A percentile compares a stretch with the other conserved stretches of the same genome.
These are phyloP conservation scores for Temnothorax ravouxi DNA, from an alignment of 2,888 invertebrate genomes.

Conservation along the genomic window DNA sequence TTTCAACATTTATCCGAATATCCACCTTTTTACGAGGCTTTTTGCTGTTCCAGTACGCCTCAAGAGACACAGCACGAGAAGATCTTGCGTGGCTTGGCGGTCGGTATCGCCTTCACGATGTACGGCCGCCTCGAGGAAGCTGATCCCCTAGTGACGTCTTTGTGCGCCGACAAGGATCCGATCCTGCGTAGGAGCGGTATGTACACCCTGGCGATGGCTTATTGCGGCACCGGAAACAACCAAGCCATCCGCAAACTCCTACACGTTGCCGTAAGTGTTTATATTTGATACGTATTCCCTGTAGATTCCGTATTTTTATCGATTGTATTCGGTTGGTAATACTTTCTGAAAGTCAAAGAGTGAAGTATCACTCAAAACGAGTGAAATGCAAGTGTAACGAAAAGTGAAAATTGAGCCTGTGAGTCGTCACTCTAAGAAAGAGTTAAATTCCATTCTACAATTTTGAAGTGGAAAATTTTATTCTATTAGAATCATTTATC, in stretches of 20 bases:
- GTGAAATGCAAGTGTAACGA: too few species aligned
- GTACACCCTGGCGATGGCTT: slow-evolving; percentile 99
- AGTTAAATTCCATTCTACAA: too few species aligned
- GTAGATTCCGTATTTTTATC: not conserved
- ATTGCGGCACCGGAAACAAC: slow-evolving; percentile 99
- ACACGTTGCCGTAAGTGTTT: slow-evolving; percentile 94
- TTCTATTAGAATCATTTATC: too few species aligned
- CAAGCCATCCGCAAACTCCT: slow-evolving; percentile 97
- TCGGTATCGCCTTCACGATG: slow-evolving; percentile 98
- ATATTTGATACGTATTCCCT: not conserved
- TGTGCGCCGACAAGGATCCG: slow-evolving; percentile 97
- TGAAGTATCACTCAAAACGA: too few species aligned
- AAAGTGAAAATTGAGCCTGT: too few species aligned
- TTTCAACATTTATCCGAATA: slow-evolving; percentile 1
- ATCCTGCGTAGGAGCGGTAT: slow-evolving; percentile 98
- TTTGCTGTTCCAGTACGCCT: slow-evolving; percentile 90
- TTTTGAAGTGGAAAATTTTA: too few species aligned
- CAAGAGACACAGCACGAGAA: slow-evolving; percentile 99
- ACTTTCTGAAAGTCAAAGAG: too few species aligned
- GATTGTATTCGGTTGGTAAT: not conserved
- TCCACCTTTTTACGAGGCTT: slow-evolving; percentile 30
- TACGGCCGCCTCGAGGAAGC: slow-evolving; percentile 99
- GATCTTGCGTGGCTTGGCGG: slow-evolving; percentile 98
- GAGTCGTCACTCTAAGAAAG: too few species aligned
- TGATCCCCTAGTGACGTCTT: slow-evolving; percentile 95